These are phyloP conservation scores for Petrocephalus schoutedeni DNA, from an alignment of 2,797 vertebrate species.

Conservation along the genomic window DNA sequence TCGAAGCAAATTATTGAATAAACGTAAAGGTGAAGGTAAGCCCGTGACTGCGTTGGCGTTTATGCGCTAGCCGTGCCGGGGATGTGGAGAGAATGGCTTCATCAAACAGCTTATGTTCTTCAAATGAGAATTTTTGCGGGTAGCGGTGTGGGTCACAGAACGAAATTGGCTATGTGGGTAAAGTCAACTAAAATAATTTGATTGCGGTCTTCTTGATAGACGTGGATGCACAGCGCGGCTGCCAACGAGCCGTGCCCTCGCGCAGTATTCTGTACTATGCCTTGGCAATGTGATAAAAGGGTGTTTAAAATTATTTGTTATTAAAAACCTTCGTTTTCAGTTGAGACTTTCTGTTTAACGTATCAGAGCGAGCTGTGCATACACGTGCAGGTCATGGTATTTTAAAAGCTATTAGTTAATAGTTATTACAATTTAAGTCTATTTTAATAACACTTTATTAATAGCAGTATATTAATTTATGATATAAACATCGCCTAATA, in stretches of 20 bases:
- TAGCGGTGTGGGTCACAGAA: slow-evolving; percentile 28
- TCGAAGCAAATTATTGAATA: neutral
- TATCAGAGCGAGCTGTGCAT: neutral
- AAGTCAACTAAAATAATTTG: slow-evolving; percentile 26
- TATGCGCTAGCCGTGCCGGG: neutral
- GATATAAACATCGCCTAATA: neutral
- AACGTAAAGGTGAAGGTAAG: neutral
- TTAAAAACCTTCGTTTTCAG: neutral
- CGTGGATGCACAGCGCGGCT: neutral
- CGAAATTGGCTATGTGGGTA: slow-evolving; percentile 27
- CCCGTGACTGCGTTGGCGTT: neutral
- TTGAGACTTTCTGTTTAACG: neutral
- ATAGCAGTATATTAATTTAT: neutral
- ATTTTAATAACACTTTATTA: neutral
- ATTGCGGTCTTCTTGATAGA: slow-evolving; percentile 26
- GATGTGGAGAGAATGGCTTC: neutral
- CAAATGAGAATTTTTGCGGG: slow-evolving; percentile 26
- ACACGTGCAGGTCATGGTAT: neutral
- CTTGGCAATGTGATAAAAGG: neutral
- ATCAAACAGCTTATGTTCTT: neutral
- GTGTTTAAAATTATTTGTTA: neutral
- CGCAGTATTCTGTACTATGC: neutral
- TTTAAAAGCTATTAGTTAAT: neutral
- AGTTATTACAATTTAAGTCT: neutral
- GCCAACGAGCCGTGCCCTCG: neutral